Evolutionary conservation across 35 echinoderm and acorn worm species (phyloP).

Genomic region (Strongylocentrotus purpuratus): DNA sequence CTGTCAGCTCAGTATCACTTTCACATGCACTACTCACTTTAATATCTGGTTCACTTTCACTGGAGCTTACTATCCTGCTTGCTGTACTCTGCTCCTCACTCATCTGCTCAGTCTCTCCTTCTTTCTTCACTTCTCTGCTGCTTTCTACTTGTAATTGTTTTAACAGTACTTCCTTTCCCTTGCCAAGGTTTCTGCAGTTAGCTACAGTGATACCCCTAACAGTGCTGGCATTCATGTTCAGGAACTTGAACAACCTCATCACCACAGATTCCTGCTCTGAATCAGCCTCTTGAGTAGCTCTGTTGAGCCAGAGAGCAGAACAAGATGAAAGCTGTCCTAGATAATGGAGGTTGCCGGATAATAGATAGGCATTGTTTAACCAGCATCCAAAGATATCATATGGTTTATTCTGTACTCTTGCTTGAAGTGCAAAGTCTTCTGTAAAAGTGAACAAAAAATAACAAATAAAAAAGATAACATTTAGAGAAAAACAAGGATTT

Average conservation of each 20-base stretch:
- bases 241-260: conserved; percentile 83
- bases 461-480: neutral
- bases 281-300: conserved; percentile 76
- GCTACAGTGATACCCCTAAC: conserved; percentile 79
- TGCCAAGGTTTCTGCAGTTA: conserved; percentile 68
- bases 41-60: conserved; percentile 69
- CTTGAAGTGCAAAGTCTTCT: conserved; percentile 87
- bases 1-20: conserved; percentile 73
- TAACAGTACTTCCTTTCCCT: conserved; percentile 44
- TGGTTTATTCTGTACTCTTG: conserved; percentile 78
- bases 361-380: conserved; percentile 75
- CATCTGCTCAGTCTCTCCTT: neutral
- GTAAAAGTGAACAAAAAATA: neutral
- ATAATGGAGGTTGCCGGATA: conserved; percentile 84
- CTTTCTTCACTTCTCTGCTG: conserved; percentile 1
- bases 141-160: conserved; percentile 5
- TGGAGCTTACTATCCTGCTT: conserved; percentile 56
- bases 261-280: conserved; percentile 86
- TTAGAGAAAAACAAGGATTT: too few species aligned
- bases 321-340: conserved; percentile 83
- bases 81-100: conserved; percentile 23
- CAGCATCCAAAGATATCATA: conserved; percentile 90
- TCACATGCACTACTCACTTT: conserved; percentile 58
- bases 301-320: conserved; percentile 84
- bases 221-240: conserved; percentile 85